Conservation (phyloP, 2,888 invertebrate genomes). For the Watsonalla binaria region DNA sequence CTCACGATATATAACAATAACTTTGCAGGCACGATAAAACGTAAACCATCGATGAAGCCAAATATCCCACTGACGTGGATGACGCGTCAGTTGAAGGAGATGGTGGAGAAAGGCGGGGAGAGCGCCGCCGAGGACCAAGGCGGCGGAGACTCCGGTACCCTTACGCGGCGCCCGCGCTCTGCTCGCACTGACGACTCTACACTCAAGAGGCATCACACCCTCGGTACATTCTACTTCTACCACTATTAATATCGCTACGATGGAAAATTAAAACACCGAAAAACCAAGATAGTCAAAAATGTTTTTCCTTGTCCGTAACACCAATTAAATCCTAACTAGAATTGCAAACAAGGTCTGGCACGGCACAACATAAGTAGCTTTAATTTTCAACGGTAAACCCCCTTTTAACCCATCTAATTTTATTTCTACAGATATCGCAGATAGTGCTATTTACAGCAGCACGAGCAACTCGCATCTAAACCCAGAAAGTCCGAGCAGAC, state of each 20-base stretch:
- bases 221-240: slow-evolving; percentile 26
- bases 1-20: not conserved
- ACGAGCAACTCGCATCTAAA: slow-evolving; percentile 30
- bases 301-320: too few relatives aligned
- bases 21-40: slow-evolving; percentile 87
- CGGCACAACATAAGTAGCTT: too few relatives aligned
- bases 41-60: slow-evolving; percentile 95
- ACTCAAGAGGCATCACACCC: slow-evolving; percentile 55
- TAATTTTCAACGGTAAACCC: not conserved
- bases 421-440: slow-evolving; percentile 39
- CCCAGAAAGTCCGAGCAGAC: slow-evolving; percentile 35
- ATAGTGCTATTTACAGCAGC: slow-evolving; percentile 37
- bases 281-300: too few relatives aligned
- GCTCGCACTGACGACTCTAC: slow-evolving; percentile 55
- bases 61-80: slow-evolving; percentile 94
- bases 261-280: too few relatives aligned
- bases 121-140: slow-evolving; percentile 47
- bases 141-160: slow-evolving; percentile 77
- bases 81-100: slow-evolving; percentile 93
- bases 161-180: slow-evolving; percentile 74
- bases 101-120: slow-evolving; percentile 82
- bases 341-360: too few relatives aligned
- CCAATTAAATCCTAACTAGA: too few relatives aligned
- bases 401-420: not conserved
- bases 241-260: too few relatives aligned